Conservation (phyloP, 1,140 invertebrate species). For the Drosophila sechellia region DNA sequence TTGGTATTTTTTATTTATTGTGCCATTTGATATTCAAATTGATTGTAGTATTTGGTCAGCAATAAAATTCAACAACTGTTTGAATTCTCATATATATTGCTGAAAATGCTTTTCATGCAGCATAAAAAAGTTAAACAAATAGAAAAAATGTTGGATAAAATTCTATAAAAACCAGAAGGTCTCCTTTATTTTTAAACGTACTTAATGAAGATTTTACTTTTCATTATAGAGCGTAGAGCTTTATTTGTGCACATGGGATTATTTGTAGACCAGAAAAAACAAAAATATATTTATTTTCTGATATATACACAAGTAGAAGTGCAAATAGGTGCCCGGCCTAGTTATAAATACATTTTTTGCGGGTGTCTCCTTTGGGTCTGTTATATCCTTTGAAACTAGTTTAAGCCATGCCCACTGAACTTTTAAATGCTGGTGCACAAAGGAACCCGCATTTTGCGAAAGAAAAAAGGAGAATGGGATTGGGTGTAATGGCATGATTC, state of each 20-base stretch:
- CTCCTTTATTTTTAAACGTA: not conserved
- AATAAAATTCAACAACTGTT: not conserved
- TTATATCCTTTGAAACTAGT: not conserved
- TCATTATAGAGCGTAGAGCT: not conserved
- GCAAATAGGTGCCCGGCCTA: not conserved
- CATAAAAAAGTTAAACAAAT: not conserved
- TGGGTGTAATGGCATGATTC: too few species aligned
- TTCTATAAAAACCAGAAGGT: too few species aligned
- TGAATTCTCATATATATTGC: not conserved
- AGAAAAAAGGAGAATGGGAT: not conserved
- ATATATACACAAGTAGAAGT: not conserved
- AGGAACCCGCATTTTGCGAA: constrained; percentile 12
- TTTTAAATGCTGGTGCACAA: constrained; percentile 33
- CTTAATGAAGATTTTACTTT: not conserved
- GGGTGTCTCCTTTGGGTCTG: too few species aligned
- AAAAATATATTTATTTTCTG: not conserved
- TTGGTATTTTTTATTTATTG: too few species aligned
- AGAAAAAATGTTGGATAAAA: not conserved
- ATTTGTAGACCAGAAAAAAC: not conserved
- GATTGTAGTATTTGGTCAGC: not conserved
- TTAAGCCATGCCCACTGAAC: constrained; percentile 4
- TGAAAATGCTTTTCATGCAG: too few species aligned
- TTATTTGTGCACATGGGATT: not conserved
- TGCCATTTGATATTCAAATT: not conserved
- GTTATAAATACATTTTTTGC: too few species aligned